These are phyloP conservation scores for Yponomeuta cagnagella DNA, from an alignment of 2,888 invertebrate species.

Conservation along the genomic window DNA sequence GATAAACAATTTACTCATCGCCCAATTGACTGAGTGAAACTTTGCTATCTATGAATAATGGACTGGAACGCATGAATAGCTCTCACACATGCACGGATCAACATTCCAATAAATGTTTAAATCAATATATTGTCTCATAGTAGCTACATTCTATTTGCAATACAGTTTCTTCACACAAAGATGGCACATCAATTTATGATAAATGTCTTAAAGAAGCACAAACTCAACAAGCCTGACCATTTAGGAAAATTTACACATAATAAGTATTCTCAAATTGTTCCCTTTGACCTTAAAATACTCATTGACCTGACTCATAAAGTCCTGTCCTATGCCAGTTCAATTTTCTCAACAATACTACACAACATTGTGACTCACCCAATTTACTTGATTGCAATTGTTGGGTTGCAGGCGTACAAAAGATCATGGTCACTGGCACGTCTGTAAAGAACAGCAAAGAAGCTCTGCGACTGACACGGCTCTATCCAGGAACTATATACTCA, in stretches of 20 bases:
- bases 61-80: not conserved
- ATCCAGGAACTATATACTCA: conserved; percentile 92
- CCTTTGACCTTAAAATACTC: too few species aligned
- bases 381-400: not conserved
- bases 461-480: conserved; percentile 89
- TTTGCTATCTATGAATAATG: not conserved
- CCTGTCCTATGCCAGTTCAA: too few species aligned
- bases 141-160: too few species aligned
- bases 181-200: too few species aligned
- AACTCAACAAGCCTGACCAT: too few species aligned
- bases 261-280: too few species aligned
- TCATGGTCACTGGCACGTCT: conserved; percentile 94
- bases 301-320: too few species aligned
- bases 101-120: not conserved
- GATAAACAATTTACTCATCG: not conserved
- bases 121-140: too few species aligned
- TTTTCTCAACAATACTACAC: not conserved
- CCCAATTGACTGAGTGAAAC: not conserved
- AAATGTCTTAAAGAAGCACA: too few species aligned
- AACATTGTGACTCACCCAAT: not conserved
- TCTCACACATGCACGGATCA: not conserved
- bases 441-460: conserved; percentile 94
- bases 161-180: too few species aligned
- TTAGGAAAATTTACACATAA: too few species aligned
- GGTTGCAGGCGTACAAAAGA: conserved; percentile 89